Evolutionary conservation across 2,888 invertebrate genomes (phyloP).

Genomic region (Leptinotarsa juncta): DNA sequence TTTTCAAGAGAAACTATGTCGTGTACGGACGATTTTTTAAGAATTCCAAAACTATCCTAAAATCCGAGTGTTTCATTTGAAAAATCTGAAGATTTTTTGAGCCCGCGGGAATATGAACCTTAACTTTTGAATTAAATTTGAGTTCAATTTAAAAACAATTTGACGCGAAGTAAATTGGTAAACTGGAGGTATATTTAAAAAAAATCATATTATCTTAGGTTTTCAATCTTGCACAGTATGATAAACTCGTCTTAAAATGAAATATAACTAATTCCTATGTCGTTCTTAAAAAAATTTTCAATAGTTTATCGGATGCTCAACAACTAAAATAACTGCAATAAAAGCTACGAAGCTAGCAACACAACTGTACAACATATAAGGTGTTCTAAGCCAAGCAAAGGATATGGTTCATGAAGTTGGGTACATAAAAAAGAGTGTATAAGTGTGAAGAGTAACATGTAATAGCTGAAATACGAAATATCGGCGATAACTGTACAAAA

Average conservation of each 20-base stretch:
- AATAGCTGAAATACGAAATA: conserved; percentile 31
- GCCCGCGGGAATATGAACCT: too few relatives aligned
- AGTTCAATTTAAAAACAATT: too few relatives aligned
- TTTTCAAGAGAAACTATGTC: too few relatives aligned
- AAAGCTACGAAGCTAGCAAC: conserved; percentile 61
- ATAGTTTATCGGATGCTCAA: conserved; percentile 2
- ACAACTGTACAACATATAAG: conserved; percentile 51
- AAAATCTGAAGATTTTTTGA: too few relatives aligned
- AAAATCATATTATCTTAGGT: too few relatives aligned
- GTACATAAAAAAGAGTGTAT: conserved; percentile 49
- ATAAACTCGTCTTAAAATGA: background rate
- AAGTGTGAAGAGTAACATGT: conserved; percentile 52
- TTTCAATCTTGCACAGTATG: too few relatives aligned
- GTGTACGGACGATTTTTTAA: too few relatives aligned
- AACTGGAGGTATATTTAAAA: too few relatives aligned
- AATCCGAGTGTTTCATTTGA: too few relatives aligned
- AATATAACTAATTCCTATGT: background rate
- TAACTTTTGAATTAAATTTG: too few relatives aligned
- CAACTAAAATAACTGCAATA: conserved; percentile 38
- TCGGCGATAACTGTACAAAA: conserved; percentile 2
- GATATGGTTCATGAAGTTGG: conserved; percentile 38
- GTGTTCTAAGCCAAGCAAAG: conserved; percentile 58
- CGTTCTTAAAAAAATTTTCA: background rate
- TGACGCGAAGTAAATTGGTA: too few relatives aligned
- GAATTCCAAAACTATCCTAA: too few relatives aligned